A percentile compares a stretch with the other conserved stretches of the same genome.
These are phyloP conservation scores for Ophthalmotilapia sp. DNA, from an alignment of 2,113 vertebrate species.

Conservation along the genomic window DNA sequence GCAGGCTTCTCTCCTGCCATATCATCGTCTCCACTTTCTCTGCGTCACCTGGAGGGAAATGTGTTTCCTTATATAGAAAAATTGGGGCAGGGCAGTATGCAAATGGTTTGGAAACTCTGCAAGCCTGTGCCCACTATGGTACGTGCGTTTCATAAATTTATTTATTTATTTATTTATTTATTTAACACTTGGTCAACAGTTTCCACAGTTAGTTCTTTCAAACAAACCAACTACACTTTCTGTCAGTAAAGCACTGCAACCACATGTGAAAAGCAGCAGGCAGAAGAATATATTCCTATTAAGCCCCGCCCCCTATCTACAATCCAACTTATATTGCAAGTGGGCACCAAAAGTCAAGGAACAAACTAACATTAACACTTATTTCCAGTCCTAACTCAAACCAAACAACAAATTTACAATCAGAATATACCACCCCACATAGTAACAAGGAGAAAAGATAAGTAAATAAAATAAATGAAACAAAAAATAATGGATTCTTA, in stretches of 20 bases:
- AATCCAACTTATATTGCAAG: neutral
- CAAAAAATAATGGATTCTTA: no score
- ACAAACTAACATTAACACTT: neutral
- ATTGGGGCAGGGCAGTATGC: neutral
- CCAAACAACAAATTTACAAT: neutral
- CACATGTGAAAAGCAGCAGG: neutral
- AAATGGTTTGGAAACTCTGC: neutral
- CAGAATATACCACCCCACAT: neutral
- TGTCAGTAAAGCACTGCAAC: neutral
- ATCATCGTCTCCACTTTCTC: neutral
- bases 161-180: neutral
- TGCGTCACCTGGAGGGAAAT: neutral
- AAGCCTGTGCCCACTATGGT: neutral
- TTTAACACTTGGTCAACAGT: neutral
- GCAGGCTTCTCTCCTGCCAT: neutral
- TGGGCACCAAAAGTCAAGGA: neutral
- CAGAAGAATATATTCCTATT: neutral
- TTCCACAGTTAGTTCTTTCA: neutral
- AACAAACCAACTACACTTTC: neutral
- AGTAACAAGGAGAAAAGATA: neutral
- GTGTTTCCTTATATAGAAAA: neutral
- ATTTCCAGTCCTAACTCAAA: neutral
- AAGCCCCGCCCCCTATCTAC: neutral
- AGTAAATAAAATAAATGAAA: neutral
- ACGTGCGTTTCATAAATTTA: neutral